phyloP scores from a whole-genome alignment of 2,888 invertebrate species.

The Anthoptus insignis region DNA sequence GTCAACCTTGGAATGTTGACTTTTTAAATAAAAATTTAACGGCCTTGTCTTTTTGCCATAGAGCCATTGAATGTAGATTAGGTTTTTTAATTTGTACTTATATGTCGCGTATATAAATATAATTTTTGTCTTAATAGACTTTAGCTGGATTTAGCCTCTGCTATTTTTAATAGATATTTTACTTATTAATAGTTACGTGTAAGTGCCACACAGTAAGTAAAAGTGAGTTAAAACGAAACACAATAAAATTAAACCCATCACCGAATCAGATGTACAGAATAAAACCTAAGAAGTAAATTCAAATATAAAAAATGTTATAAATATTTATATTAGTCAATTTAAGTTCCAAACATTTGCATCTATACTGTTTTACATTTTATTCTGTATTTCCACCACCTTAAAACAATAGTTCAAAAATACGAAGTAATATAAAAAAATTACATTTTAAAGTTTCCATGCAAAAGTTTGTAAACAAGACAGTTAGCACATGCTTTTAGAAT shows the following conservation, averaged over 20 bases:
- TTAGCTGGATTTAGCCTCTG: too few relatives aligned
- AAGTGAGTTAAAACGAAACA: constrained; percentile 22
- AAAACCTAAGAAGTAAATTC: constrained; percentile 11
- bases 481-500: constrained; percentile 17
- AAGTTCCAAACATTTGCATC: too few relatives aligned
- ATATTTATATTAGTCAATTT: too few relatives aligned
- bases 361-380: constrained; percentile 14
- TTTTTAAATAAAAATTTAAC: too few relatives aligned
- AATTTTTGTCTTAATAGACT: too few relatives aligned
- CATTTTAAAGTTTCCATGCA: constrained; percentile 12
- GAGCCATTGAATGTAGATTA: too few relatives aligned
- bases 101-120: too few relatives aligned
- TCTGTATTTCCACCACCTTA: constrained; percentile 10
- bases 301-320: too few relatives aligned
- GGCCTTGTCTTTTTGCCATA: too few relatives aligned
- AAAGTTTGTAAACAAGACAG: not conserved
- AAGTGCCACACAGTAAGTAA: constrained; percentile 7
- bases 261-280: constrained; percentile 27
- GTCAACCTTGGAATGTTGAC: too few relatives aligned
- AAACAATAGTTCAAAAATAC: not conserved
- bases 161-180: too few relatives aligned
- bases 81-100: too few relatives aligned
- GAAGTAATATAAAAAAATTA: not conserved
- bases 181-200: not conserved
- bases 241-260: constrained; percentile 22